Evolutionary conservation across 1,140 invertebrate species (phyloP).

Genomic region (Rhysida immarginata): DNA sequence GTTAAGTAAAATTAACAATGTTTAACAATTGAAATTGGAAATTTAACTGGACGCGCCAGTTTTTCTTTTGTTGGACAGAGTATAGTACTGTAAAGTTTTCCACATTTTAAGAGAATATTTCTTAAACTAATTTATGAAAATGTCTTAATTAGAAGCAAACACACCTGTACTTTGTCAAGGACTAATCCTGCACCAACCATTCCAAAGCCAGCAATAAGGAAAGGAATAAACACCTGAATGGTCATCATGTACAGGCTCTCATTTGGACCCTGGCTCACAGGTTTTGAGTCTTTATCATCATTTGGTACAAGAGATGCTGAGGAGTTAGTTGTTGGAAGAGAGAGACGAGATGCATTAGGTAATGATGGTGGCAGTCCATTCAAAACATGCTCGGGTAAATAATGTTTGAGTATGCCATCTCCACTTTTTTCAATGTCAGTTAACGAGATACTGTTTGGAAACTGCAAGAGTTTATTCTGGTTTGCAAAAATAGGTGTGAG

Average conservation of each 20-base stretch:
- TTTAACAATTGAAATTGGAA: no score
- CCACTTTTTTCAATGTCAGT: neutral
- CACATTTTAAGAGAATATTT: no score
- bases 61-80: no score
- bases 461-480: neutral
- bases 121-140: no score
- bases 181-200: constrained; percentile 80
- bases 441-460: neutral
- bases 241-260: constrained; percentile 18
- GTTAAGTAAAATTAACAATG: no score
- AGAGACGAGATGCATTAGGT: neutral
- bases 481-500: neutral
- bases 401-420: neutral
- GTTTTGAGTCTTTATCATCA: neutral
- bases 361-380: neutral
- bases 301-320: neutral
- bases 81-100: no score
- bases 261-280: neutral
- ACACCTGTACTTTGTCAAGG: constrained; percentile 69
- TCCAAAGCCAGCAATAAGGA: constrained; percentile 75
- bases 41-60: no score
- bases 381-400: neutral
- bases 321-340: neutral
- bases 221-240: constrained; percentile 35
- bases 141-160: no score